A percentile compares a stretch with the other conserved stretches of the same genome.
These are phyloP conservation scores for Anthrax anthrax DNA, from an alignment of 2,888 invertebrate species.

Conservation along the genomic window DNA sequence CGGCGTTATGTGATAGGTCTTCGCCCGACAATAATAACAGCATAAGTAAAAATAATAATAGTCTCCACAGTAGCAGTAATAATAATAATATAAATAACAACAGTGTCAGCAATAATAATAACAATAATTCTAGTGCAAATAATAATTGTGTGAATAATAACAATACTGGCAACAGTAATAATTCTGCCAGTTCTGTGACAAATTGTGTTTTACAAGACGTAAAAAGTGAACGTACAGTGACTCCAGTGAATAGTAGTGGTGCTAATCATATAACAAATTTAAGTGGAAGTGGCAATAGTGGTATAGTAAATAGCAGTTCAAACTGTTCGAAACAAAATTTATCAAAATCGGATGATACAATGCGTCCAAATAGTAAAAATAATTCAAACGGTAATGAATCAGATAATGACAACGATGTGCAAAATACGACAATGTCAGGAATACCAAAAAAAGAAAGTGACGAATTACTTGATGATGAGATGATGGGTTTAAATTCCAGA, in stretches of 20 bases:
- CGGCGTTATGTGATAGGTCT: slow-evolving; percentile 27
- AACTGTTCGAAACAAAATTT: neutral
- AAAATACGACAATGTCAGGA: neutral
- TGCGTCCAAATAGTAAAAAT: neutral
- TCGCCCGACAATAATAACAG: slow-evolving; percentile 33
- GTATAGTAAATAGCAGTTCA: neutral
- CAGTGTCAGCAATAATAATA: slow-evolving; percentile 22
- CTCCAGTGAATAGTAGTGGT: slow-evolving; percentile 15
- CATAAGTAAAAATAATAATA: slow-evolving; percentile 26
- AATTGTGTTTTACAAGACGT: slow-evolving; percentile 7
- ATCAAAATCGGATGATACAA: neutral
- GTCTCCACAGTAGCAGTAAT: slow-evolving; percentile 14
- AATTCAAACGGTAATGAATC: slow-evolving; percentile 1
- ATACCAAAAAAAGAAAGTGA: slow-evolving; percentile 27
- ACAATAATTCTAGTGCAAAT: slow-evolving; percentile 30
- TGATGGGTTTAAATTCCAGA: slow-evolving; percentile 29
- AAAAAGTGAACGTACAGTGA: slow-evolving; percentile 22
- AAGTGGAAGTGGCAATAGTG: neutral
- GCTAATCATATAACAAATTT: slow-evolving; percentile 1
- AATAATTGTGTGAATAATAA: slow-evolving; percentile 32
- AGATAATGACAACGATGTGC: slow-evolving; percentile 1
- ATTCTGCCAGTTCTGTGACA: slow-evolving; percentile 16
- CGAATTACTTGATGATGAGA: slow-evolving; percentile 30
- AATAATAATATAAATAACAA: slow-evolving; percentile 35
- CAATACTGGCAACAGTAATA: slow-evolving; percentile 15